Evolutionary conservation across 2,797 vertebrate species (phyloP).

Genomic region (Gymnoscopelus microlampas): DNA sequence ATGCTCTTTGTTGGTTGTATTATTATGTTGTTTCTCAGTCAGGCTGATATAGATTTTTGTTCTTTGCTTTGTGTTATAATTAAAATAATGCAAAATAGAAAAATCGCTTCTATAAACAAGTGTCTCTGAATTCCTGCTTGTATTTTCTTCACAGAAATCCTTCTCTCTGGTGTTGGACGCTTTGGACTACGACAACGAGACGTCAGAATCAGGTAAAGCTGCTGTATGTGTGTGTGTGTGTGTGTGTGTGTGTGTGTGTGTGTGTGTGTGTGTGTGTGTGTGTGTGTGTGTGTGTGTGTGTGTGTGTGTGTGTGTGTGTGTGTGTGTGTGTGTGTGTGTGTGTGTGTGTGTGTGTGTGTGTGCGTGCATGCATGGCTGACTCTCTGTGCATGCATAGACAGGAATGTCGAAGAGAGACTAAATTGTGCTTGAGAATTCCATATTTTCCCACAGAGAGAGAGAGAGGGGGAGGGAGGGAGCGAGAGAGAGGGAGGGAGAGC

Average conservation of each 20-base stretch:
- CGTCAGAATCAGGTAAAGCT: constrained; percentile 65
- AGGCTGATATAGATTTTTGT: no score
- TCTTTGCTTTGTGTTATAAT: no score
- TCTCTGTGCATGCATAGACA: not conserved
- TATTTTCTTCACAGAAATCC: constrained; percentile 70
- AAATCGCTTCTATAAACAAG: no score
- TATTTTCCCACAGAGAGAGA: not conserved
- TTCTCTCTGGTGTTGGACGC: constrained; percentile 78
- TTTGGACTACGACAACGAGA: constrained; percentile 76
- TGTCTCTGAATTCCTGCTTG: constrained; percentile 24
- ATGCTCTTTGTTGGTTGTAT: no score
- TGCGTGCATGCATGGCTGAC: not conserved
- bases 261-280: constrained; percentile 1
- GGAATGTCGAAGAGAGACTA: not conserved
- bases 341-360: not conserved
- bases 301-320: constrained; percentile 2
- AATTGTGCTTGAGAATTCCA: not conserved
- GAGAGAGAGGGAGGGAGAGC: no score
- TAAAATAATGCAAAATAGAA: no score
- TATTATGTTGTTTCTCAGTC: no score
- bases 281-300: not conserved
- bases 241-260: no score
- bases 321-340: not conserved
- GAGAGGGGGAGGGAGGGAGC: not conserved
- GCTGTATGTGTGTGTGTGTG: constrained; percentile 1